phyloP scores from a whole-genome alignment of 2,113 vertebrate genomes.

The Ciconia stormi region DNA sequence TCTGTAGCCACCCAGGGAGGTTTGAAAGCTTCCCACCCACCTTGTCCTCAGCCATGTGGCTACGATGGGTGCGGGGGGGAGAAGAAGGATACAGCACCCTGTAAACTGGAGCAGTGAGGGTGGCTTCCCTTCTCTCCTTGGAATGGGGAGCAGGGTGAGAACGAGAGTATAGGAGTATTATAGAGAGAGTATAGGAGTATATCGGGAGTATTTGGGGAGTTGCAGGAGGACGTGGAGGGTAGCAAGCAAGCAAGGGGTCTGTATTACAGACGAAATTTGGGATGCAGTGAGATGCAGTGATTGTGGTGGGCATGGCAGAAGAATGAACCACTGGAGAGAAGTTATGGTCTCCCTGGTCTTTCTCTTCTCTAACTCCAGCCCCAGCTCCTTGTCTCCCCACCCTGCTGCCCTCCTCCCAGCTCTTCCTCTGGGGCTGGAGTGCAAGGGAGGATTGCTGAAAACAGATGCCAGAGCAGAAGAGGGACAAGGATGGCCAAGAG shows the following conservation, averaged over 20 bases:
- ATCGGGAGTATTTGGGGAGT: neutral
- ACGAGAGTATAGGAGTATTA: neutral
- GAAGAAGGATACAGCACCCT: neutral
- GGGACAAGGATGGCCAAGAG: neutral
- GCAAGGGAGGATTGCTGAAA: neutral
- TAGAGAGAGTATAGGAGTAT: neutral
- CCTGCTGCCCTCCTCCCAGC: neutral
- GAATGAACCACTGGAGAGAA: neutral
- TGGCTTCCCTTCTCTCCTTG: neutral
- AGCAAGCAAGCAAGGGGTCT: neutral
- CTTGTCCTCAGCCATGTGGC: neutral
- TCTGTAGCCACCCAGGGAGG: neutral
- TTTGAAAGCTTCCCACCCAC: neutral
- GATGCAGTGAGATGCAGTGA: neutral
- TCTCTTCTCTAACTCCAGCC: neutral
- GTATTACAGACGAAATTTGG: neutral
- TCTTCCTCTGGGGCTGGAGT: neutral
- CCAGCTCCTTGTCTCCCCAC: neutral
- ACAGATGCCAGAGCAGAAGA: neutral
- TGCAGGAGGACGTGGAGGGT: neutral
- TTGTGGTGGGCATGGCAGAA: neutral
- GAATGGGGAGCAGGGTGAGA: neutral
- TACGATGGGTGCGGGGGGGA: neutral
- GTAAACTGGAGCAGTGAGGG: neutral
- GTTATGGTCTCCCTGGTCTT: neutral